A percentile compares a stretch with the other conserved stretches of the same genome.
Conservation (phyloP, 2,888 invertebrate genomes). For the Ferrisia virgata region DNA sequence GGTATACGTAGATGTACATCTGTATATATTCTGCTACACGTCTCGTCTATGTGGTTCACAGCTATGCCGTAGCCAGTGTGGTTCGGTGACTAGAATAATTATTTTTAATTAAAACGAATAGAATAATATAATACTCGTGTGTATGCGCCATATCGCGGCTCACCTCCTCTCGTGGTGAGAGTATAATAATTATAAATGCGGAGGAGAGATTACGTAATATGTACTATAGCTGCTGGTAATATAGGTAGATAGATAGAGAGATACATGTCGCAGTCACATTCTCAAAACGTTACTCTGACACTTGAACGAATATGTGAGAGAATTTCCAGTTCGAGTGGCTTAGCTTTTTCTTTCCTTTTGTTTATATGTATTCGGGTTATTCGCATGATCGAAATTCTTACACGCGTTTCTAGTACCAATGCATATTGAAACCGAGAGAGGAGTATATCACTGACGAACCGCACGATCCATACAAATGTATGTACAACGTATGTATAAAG, state of each 20-base stretch:
- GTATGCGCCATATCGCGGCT: background rate
- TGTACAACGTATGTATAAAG: too few species aligned
- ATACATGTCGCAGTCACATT: background rate
- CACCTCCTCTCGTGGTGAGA: background rate
- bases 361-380: background rate
- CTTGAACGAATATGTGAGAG: background rate
- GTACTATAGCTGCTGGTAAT: too few species aligned
- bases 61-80: background rate
- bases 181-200: too few species aligned
- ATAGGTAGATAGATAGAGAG: background rate
- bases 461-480: too few species aligned
- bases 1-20: background rate
- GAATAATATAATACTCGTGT: background rate
- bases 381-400: slow-evolving; percentile 14
- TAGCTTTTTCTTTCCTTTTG: background rate
- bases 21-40: background rate
- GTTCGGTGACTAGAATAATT: background rate
- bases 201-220: background rate
- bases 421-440: too few species aligned
- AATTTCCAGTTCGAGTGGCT: background rate
- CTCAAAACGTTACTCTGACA: background rate
- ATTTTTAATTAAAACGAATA: slow-evolving; percentile 12
- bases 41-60: background rate
- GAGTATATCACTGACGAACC: too few species aligned
- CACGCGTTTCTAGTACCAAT: too few species aligned